Evolutionary conservation across 2,113 vertebrate species (phyloP).

Genomic region (Nesogale talazaci): DNA sequence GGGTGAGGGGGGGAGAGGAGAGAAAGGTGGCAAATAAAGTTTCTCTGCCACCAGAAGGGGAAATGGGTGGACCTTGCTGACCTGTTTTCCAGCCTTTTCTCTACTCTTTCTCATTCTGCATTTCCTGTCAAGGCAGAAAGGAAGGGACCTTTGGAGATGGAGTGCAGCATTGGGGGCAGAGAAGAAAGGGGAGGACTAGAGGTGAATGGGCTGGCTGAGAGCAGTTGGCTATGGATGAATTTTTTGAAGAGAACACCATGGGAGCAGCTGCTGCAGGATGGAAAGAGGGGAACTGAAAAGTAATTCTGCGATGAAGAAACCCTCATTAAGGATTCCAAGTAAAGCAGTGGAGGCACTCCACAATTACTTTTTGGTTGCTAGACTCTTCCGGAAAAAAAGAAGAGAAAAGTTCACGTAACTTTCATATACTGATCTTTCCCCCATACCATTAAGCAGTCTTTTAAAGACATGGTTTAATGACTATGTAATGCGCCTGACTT

Average conservation of each 20-base stretch:
- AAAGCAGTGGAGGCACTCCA: conserved; percentile 1
- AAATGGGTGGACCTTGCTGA: background rate
- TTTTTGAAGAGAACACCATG: background rate
- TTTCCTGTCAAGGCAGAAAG: background rate
- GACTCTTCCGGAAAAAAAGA: background rate
- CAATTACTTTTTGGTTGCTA: background rate
- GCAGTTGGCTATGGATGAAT: background rate
- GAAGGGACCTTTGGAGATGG: background rate
- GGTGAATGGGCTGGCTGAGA: background rate
- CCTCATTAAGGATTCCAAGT: background rate
- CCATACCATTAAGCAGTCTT: conserved; percentile 1
- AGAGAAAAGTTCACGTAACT: conserved; percentile 11
- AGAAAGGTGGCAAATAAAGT: background rate
- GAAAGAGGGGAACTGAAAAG: background rate
- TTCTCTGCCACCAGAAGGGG: background rate
- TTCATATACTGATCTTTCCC: background rate
- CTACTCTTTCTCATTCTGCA: background rate
- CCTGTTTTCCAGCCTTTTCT: background rate
- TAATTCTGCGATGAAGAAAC: background rate
- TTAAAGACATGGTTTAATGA: conserved; percentile 40
- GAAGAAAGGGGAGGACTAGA: background rate
- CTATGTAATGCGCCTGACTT: background rate
- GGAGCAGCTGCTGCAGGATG: background rate
- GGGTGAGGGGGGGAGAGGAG: background rate
- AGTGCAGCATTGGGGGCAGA: no score